These are phyloP conservation scores for Ctena decussata DNA, from an alignment of 2,888 invertebrate genomes.

Conservation along the genomic window DNA sequence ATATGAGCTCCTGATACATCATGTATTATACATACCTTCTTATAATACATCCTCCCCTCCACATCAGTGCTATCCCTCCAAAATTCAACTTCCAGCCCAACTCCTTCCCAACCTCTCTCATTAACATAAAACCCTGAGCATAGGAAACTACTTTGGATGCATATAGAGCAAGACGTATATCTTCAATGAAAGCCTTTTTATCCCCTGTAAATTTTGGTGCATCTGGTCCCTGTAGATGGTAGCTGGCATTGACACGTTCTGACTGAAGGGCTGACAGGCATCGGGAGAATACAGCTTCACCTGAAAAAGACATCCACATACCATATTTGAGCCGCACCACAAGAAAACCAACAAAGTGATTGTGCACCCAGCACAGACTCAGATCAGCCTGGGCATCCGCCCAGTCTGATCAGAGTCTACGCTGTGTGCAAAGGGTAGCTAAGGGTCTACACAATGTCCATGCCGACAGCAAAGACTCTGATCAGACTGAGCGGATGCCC, in stretches of 20 bases:
- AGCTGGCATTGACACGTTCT: slow-evolving; percentile 95
- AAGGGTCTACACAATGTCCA: no score
- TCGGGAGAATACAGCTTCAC: slow-evolving; percentile 98
- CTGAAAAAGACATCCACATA: no score
- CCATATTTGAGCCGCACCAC: no score
- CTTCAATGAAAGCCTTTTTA: slow-evolving; percentile 93
- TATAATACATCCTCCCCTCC: slow-evolving; percentile 99
- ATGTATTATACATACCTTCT: slow-evolving; percentile 92
- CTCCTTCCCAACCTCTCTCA: slow-evolving; percentile 96
- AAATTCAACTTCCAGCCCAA: slow-evolving; percentile 98
- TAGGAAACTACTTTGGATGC: slow-evolving; percentile 99
- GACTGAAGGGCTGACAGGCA: slow-evolving; percentile 96
- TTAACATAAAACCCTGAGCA: slow-evolving; percentile 97
- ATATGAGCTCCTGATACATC: background rate
- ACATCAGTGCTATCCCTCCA: slow-evolving; percentile 99
- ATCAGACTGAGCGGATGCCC: no score
- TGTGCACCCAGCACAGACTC: no score
- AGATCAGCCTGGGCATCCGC: no score
- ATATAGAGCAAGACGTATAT: slow-evolving; percentile 96
- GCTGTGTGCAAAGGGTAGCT: no score
- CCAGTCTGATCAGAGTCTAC: no score
- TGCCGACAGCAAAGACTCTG: no score
- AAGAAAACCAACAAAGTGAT: no score
- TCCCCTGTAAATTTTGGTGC: slow-evolving; percentile 90
- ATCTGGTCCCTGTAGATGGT: slow-evolving; percentile 90